Percentiles rank a stretch among this genome's conserved stretches.
These are phyloP conservation scores for Oplegnathus fasciatus DNA, from an alignment of 2,113 vertebrate genomes.

Conservation along the genomic window DNA sequence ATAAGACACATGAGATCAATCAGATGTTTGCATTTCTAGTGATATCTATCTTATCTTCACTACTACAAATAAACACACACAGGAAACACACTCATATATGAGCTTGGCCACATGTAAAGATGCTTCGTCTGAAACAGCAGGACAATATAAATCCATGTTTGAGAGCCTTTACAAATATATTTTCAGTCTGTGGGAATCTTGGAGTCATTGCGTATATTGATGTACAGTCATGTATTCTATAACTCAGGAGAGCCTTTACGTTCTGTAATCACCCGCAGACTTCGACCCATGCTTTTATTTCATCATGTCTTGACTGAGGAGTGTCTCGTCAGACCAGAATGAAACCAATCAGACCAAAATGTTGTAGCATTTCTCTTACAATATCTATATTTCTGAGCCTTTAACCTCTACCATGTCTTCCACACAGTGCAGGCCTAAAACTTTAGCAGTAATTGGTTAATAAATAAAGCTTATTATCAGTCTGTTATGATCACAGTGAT, in stretches of 20 bases:
- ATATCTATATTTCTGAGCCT: not conserved
- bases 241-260: not conserved
- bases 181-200: not conserved
- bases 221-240: not conserved
- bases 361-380: not conserved
- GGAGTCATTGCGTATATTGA: not conserved
- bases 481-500: too few relatives aligned
- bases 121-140: not conserved
- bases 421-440: not conserved
- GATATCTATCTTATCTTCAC: not conserved
- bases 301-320: not conserved
- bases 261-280: not conserved
- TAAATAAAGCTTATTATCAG: not conserved
- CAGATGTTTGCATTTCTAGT: too few relatives aligned
- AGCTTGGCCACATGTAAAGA: not conserved
- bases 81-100: not conserved
- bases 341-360: not conserved
- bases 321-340: not conserved
- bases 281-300: not conserved
- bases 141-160: not conserved
- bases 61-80: not conserved
- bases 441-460: not conserved
- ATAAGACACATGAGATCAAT: too few relatives aligned
- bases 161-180: not conserved
- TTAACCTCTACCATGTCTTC: not conserved